Evolutionary conservation across 2,113 vertebrate genomes (phyloP), one percentile per base, ranked within the genome.

Genomic region (Ancistrus triradiatus): DNA sequence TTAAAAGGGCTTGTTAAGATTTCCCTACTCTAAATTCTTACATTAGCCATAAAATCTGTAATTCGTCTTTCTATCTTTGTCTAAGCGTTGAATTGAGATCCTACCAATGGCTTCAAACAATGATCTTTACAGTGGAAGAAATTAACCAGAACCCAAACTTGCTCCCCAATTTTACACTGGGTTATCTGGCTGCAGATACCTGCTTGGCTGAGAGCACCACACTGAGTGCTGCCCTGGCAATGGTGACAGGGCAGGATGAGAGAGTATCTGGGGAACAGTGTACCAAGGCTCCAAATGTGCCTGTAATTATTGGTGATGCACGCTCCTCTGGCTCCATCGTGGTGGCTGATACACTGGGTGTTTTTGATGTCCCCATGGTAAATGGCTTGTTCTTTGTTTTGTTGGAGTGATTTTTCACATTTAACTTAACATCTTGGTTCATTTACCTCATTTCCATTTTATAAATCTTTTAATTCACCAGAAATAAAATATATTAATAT

Each of bases 361-460:
- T 81, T 56, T 84, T 85, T 76, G 69, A 69, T 27, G 70, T 78
- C n/a, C 80, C 80, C 37, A 69, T 85, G 78, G 80, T 81, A 74
- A 57, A 60, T 28, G 10, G 2, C 40, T 13, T 31, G 7, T 31
- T 4, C 27, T 7, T 4, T 31, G 7, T 7, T 31, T n/a, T n/a
- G n/a, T n/a, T n/a, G n/a, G n/a, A n/a, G 27, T 31, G 27, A 31
- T 31, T 31, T 31, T 31, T 4, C 27, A 3, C 27, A 31, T 31
- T 31, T 31, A 31, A 3, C 27, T 31, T 31, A 4, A 31, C 3
- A 4, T 3, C 3, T 31, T 4, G 7, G 27, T 3, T 35, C 10
- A 13, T 4, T 28, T 53, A 10, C 4, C n/a, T 11, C n/a, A 6
- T 9, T 17, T 18, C 13, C 17, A 4, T 48, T 48, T 3, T n/a